These are phyloP conservation scores for Addax nasomaculatus DNA, from an alignment of 2,113 vertebrate genomes.

Conservation along the genomic window DNA sequence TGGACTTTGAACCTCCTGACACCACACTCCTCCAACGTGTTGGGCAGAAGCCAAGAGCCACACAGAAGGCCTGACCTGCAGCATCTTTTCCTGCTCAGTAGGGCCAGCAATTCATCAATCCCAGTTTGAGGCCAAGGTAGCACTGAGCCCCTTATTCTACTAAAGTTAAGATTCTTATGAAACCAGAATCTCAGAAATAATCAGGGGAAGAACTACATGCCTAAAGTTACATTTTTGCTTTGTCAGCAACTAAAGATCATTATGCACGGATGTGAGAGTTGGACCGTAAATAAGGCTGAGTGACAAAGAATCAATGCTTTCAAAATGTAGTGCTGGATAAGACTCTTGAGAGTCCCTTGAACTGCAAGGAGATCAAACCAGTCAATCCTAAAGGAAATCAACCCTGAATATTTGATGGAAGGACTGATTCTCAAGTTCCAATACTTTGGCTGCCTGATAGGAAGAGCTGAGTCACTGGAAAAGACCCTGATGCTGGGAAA, in stretches of 20 bases:
- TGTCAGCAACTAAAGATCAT: constrained; percentile 6
- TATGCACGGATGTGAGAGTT: neutral
- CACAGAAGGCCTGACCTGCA: fast-evolving
- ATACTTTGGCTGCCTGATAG: neutral
- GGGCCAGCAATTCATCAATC: neutral
- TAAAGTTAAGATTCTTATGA: neutral
- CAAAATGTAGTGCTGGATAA: neutral
- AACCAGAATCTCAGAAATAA: neutral
- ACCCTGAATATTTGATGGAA: neutral
- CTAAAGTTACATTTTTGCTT: neutral
- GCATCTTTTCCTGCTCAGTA: neutral
- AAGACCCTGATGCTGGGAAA: neutral
- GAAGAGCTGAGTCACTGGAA: neutral
- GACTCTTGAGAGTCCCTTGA: neutral
- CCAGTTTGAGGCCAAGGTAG: neutral
- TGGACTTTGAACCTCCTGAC: neutral
- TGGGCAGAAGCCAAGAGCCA: neutral
- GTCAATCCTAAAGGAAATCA: neutral
- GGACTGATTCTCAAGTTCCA: neutral
- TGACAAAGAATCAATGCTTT: neutral
- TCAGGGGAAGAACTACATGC: neutral
- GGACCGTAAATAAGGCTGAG: neutral
- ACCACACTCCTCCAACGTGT: too few species aligned
- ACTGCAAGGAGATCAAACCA: neutral
- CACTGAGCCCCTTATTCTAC: neutral